These are phyloP conservation scores for Karalla daura DNA, from an alignment of 2,797 vertebrate species.

Conservation along the genomic window DNA sequence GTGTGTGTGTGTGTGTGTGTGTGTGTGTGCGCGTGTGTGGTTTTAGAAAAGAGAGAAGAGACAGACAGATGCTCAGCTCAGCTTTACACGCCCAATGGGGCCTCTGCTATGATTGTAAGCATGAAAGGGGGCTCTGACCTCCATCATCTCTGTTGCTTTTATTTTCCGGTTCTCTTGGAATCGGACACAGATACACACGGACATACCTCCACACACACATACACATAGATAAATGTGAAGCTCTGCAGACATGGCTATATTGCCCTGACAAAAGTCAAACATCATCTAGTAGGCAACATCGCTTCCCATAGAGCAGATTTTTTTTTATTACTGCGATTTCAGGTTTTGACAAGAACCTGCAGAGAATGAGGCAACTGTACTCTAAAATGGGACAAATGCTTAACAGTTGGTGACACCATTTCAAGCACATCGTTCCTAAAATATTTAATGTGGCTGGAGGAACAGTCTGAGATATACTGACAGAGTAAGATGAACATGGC, in stretches of 20 bases:
- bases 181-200: constrained; percentile 71
- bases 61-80: constrained; percentile 82
- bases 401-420: constrained; percentile 55
- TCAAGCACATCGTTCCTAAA: constrained; percentile 48
- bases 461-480: constrained; percentile 38
- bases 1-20: constrained; percentile 26
- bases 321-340: constrained; percentile 47
- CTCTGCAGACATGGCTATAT: constrained; percentile 63
- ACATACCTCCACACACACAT: constrained; percentile 45
- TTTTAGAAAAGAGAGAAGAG: constrained; percentile 81
- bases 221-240: constrained; percentile 63
- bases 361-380: constrained; percentile 45
- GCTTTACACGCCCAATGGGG: constrained; percentile 82
- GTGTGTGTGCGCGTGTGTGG: constrained; percentile 2
- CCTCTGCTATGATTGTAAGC: constrained; percentile 81
- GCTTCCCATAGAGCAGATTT: constrained; percentile 61
- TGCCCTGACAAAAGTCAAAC: constrained; percentile 70
- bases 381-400: constrained; percentile 37
- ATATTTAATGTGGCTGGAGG: constrained; percentile 52
- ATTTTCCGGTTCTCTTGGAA: constrained; percentile 79
- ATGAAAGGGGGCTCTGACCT: constrained; percentile 84
- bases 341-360: constrained; percentile 66
- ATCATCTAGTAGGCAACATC: constrained; percentile 67
- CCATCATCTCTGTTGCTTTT: constrained; percentile 81
- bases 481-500: constrained; percentile 35